phyloP scores from a whole-genome alignment of 2,113 vertebrate genomes.

The Vicugna pacos region DNA sequence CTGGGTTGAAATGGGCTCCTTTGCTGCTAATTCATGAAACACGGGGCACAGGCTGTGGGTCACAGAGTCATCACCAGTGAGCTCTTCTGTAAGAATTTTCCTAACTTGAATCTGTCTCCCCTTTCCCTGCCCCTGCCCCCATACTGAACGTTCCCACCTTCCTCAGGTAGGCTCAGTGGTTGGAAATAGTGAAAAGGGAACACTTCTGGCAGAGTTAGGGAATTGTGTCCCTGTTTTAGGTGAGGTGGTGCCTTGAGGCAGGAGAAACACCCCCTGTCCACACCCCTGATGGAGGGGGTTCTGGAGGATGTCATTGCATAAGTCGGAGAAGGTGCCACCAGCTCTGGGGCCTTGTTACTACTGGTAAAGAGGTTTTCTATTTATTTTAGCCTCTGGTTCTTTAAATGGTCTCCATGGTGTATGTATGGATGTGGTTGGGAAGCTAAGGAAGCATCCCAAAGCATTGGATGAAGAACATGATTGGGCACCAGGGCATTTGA shows the following conservation, averaged over 20 bases:
- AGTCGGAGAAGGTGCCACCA: neutral
- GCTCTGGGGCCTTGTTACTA: neutral
- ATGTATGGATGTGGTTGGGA: neutral
- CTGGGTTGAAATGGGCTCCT: constrained; percentile 41
- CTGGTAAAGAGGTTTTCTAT: neutral
- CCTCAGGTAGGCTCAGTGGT: neutral
- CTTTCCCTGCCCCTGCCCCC: neutral
- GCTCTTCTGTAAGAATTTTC: neutral
- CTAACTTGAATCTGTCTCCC: neutral
- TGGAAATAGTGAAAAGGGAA: neutral
- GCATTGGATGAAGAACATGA: neutral
- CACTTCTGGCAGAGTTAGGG: neutral
- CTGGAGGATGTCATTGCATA: neutral
- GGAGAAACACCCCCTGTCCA: neutral
- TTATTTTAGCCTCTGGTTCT: neutral
- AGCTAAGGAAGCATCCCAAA: neutral
- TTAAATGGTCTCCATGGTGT: neutral
- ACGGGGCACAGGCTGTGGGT: neutral
- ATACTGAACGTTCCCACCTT: neutral
- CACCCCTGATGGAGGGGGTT: neutral
- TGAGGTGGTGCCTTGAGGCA: neutral
- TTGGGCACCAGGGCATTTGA: neutral
- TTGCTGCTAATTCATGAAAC: neutral
- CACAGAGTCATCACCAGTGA: neutral
- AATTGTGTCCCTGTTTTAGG: neutral